Percentiles rank a stretch among this genome's conserved stretches.
phyloP scores from a whole-genome alignment of 2,113 vertebrate species.

The Apus apus region DNA sequence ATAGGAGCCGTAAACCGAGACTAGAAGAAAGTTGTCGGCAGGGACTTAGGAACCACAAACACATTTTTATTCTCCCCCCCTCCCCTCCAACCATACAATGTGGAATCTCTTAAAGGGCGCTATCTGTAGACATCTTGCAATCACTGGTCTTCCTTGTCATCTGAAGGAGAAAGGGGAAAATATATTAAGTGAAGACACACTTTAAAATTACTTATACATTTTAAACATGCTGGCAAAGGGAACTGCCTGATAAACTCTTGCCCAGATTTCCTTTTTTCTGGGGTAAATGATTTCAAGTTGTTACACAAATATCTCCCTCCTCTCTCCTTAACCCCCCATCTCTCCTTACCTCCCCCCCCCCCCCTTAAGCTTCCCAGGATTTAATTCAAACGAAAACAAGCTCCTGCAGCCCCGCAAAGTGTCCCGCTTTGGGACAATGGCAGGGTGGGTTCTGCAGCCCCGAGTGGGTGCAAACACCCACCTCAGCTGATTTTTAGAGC shows the following conservation, averaged over 20 bases:
- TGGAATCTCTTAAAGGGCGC: conserved; percentile 77
- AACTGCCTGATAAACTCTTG: conserved; percentile 77
- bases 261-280: conserved; percentile 72
- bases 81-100: conserved; percentile 63
- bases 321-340: background rate
- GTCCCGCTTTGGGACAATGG: fast-evolving
- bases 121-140: conserved; percentile 77
- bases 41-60: conserved; percentile 72
- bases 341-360: too few species aligned
- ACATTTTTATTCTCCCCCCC: conserved; percentile 3
- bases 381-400: conserved; percentile 16
- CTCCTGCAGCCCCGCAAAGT: background rate
- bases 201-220: conserved; percentile 82
- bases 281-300: conserved; percentile 72
- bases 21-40: conserved; percentile 63
- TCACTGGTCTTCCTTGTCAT: conserved; percentile 77
- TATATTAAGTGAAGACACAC: conserved; percentile 82
- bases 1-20: conserved; percentile 69
- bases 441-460: background rate
- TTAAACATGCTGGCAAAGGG: conserved; percentile 75
- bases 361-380: background rate
- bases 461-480: background rate
- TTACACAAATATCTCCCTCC: background rate
- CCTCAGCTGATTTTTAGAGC: background rate
- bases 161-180: conserved; percentile 77